phyloP scores from a whole-genome alignment of 2,888 invertebrate species.

The Ischnus inquisitorius region DNA sequence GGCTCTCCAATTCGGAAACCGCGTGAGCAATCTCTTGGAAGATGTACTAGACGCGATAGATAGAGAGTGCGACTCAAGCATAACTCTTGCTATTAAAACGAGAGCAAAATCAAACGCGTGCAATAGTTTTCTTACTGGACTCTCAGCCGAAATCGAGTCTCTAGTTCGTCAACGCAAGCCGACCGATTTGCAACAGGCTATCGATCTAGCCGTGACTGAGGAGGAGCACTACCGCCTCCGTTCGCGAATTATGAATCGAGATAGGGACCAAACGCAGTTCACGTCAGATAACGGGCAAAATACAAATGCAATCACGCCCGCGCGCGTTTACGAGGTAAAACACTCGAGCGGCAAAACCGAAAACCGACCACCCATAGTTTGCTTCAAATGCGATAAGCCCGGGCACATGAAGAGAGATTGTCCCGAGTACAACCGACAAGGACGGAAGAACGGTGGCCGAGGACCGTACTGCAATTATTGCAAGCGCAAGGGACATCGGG shows the following conservation, averaged over 20 bases:
- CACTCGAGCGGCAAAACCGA: background rate
- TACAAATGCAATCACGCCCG: background rate
- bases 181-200: background rate
- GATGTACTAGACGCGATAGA: constrained; percentile 41
- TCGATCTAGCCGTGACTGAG: constrained; percentile 11
- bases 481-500: background rate
- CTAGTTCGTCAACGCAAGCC: constrained; percentile 37
- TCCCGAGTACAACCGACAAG: background rate
- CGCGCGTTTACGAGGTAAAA: background rate
- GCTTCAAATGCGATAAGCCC: background rate
- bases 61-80: constrained; percentile 17
- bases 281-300: background rate
- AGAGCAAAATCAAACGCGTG: constrained; percentile 24
- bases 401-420: background rate
- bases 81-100: constrained; percentile 13
- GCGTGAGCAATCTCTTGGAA: constrained; percentile 40
- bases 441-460: background rate
- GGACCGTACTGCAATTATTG: background rate
- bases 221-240: constrained; percentile 22
- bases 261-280: background rate
- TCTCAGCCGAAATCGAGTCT: constrained; percentile 20
- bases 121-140: constrained; percentile 23
- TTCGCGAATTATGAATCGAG: background rate
- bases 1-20: constrained; percentile 44
- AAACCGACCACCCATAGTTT: background rate